Evolutionary conservation across 2,113 vertebrate species (phyloP), one percentile per base, ranked within the genome.

Genomic region (Fulmarus glacialis): DNA sequence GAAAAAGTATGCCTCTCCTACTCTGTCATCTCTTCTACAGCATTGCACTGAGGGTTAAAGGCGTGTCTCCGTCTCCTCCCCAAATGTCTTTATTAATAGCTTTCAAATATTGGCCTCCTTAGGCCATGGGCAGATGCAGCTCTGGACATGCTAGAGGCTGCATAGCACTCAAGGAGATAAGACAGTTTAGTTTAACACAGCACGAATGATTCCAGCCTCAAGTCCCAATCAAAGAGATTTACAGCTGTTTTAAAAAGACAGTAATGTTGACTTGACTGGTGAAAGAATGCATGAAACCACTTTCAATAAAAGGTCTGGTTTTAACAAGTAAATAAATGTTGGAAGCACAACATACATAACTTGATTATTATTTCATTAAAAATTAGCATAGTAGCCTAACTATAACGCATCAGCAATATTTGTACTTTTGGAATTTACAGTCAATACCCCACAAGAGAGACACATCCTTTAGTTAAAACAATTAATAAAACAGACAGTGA

Each of bases 191-290:
- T 97, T 97, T 95, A 98, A 98, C 96, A 97, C 95, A 97, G 96
- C 97, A 98, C 95, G 97, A 98, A 98, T 97, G 97, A 97, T 98
- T 97, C 95, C 97, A 98, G 98, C 97, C 97, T 97, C 92, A 80
- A 98, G 98, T 98, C 97, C 97, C 97, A 98, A 97, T 98, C 98
- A 97, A 97, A 98, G 97, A 98, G 97, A 98, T 98, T 98, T 98
- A 98, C 97, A 98, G 95, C 97, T 97, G 96, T 98, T 98, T 98
- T 97, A 97, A 97, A 98, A 97, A 95, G 98, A 98, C 97, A 95
- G 82, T 83, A 95, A 97, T 90, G 97, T 98, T 98, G 98, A 98
- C 96, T 97, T 95, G 97, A 97, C 97, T 98, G 93, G 92, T 97
- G 96, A 95, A 98, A 97, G 95, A 97, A 98, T 92, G 95, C 97